Conservation (phyloP, 2,797 vertebrate species). For the Gallinago stenura region DNA sequence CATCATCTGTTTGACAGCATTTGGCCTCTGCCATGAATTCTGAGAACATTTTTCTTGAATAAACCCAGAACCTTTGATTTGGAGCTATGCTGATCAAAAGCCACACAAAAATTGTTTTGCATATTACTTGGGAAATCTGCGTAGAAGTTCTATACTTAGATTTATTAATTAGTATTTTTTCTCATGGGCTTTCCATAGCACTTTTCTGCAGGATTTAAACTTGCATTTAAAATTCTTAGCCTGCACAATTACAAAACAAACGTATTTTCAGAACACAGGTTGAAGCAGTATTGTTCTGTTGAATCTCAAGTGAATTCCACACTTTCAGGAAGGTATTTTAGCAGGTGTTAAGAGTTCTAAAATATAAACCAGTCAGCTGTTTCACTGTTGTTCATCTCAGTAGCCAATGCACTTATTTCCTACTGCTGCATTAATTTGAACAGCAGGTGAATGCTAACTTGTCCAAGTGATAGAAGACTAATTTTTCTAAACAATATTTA, state of each 20-base stretch:
- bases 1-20: background rate
- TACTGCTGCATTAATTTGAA: background rate
- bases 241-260: background rate
- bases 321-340: background rate
- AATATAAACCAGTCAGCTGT: background rate
- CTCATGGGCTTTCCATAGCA: background rate
- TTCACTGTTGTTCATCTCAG: background rate
- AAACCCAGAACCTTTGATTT: background rate
- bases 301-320: background rate
- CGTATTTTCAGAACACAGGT: background rate
- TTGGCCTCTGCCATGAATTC: background rate
- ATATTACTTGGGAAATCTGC: background rate
- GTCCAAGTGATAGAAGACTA: background rate
- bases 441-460: background rate
- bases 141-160: background rate
- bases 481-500: background rate
- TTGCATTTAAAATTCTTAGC: background rate
- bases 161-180: background rate
- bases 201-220: background rate
- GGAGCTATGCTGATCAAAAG: background rate
- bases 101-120: background rate
- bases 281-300: background rate
- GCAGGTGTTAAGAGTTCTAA: background rate
- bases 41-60: background rate
- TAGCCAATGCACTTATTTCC: background rate